phyloP scores from a whole-genome alignment of 1,140 invertebrate species.

The Chelonus insularis region DNA sequence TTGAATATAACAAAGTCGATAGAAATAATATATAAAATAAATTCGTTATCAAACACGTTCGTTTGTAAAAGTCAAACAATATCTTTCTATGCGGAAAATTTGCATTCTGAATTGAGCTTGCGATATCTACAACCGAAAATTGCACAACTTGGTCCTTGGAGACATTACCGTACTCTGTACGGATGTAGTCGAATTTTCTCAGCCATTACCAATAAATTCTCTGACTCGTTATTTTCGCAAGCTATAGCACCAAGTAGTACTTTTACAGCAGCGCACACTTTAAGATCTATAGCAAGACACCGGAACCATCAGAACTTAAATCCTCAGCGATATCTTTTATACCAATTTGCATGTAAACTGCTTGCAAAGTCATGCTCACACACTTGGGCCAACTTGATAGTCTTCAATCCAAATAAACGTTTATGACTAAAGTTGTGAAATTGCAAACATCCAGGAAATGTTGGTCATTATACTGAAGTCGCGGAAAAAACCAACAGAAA shows the following conservation, averaged over 20 bases:
- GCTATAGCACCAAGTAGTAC: not conserved
- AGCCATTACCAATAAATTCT: constrained; percentile 19
- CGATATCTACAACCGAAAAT: not conserved
- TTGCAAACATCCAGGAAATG: not conserved
- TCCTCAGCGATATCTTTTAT: constrained; percentile 26
- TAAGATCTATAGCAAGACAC: constrained; percentile 20
- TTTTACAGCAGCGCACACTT: not conserved
- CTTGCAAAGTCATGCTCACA: constrained; percentile 7
- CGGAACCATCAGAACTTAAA: constrained; percentile 28
- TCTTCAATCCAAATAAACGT: constrained; percentile 10
- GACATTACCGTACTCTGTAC: constrained; percentile 22
- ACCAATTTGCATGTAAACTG: constrained; percentile 29
- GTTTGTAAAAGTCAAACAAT: too few relatives aligned
- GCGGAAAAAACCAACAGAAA: constrained; percentile 36
- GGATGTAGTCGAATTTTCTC: not conserved
- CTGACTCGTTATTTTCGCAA: constrained; percentile 22
- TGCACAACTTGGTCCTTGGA: constrained; percentile 2
- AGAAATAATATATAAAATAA: too few relatives aligned
- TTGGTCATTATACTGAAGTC: constrained; percentile 4
- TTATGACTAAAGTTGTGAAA: constrained; percentile 9
- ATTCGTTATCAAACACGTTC: too few relatives aligned
- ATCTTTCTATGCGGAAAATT: too few relatives aligned
- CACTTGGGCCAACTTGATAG: not conserved
- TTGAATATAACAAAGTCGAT: not conserved
- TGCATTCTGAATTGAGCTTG: too few relatives aligned